Base-by-base conservation (phyloP, 2,113 vertebrate species). In the Zapus hudsonius region DNA sequence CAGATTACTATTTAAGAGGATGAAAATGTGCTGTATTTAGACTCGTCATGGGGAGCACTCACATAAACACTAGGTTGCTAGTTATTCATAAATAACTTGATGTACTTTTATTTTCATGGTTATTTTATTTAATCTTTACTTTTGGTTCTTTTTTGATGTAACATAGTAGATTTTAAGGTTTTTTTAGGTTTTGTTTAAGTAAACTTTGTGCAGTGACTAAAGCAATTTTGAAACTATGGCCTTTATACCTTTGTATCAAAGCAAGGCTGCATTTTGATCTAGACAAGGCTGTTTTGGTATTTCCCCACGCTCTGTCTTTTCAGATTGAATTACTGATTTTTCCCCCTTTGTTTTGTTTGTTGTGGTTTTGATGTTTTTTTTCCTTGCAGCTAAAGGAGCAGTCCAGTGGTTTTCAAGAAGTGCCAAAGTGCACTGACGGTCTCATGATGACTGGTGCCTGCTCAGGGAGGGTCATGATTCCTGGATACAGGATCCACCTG, bases 371-470 rank as follows among this genome's bases (percentile, higher is more conserved):
- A 97, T 97, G 96, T 97, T 96, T 94, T 95, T 97, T 97, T 97
- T 97, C 97, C 97, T 97, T 97, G 96, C 97, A 97, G 97, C 97
- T 97, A 96, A 97, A 97, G 97, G 95, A 97, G 96, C 96, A 96
- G 93, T 90, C 97, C 95, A 96, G 95, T 97, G 97, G 93, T 92
- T 97, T 95, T 96, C 96, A 93, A 97, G 95, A 97, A 97, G 97
- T 97, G 97, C 95, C 87, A 97, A 96, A 96, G 96, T 97, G 97
- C 97, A 97, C 97, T 97, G 96, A 96, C 97, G 89, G 94, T 95
- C 95, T 96, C 96, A 96, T 95, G 97, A 95, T 97, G 96, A 95
- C 96, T 97, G 97, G 97, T 97, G 97, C 96, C 97, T n/a, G n/a
- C n/a, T 96, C 97, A 97, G 97, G 97, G 96, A 97, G 95, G 97